phyloP scores from a whole-genome alignment of 2,797 vertebrate species.

The Poliocrania exsul region DNA sequence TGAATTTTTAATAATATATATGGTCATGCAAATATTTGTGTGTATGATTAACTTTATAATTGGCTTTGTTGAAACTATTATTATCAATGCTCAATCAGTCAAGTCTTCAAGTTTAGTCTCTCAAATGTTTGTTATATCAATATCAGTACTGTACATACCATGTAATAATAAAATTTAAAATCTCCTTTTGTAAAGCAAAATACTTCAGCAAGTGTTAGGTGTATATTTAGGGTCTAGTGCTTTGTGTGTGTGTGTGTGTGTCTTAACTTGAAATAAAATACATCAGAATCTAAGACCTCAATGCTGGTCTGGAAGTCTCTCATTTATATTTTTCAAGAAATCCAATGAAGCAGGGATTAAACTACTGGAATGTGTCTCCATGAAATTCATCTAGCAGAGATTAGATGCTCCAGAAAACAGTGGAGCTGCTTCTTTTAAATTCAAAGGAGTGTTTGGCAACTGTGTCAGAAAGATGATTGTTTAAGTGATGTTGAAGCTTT shows the following conservation, averaged over 20 bases:
- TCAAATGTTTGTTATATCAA: neutral
- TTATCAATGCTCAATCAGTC: neutral
- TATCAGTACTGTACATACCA: neutral
- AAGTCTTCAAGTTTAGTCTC: neutral
- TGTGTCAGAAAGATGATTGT: conserved; percentile 4
- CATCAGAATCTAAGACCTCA: neutral
- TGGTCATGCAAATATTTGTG: neutral
- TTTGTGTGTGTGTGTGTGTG: too few relatives aligned
- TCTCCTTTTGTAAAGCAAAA: neutral
- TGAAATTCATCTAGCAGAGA: neutral
- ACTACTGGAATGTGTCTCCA: neutral
- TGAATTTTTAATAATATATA: neutral
- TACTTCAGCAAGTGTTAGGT: neutral
- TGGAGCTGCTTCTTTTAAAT: neutral
- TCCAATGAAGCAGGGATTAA: neutral
- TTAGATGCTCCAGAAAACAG: neutral
- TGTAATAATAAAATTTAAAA: neutral
- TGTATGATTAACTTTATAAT: neutral
- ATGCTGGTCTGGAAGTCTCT: neutral
- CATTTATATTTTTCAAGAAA: neutral
- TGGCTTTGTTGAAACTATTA: neutral
- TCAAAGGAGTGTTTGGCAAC: neutral
- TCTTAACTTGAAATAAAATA: neutral
- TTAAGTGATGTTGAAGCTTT: neutral
- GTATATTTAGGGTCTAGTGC: neutral